These are phyloP conservation scores for Myotis davidii DNA, from an alignment of 2,113 vertebrate genomes.

Conservation along the genomic window DNA sequence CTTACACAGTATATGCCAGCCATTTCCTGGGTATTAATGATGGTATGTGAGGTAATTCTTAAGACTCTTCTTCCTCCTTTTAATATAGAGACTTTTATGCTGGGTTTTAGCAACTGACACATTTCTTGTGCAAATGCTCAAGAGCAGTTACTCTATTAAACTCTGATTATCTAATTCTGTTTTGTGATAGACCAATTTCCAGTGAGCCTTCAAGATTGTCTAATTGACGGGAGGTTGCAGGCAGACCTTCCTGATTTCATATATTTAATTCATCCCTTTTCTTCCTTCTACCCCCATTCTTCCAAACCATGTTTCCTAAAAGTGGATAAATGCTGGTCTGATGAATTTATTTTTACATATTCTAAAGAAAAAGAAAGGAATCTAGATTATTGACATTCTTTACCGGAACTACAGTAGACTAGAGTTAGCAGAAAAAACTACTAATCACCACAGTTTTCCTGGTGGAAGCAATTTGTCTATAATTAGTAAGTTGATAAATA, in stretches of 20 bases:
- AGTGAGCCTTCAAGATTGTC: neutral
- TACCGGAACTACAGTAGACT: slow-evolving; percentile 70
- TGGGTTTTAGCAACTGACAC: neutral
- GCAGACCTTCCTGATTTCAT: slow-evolving; percentile 13
- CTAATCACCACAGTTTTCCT: slow-evolving; percentile 73
- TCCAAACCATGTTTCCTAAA: slow-evolving; percentile 62
- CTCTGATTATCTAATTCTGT: slow-evolving; percentile 31
- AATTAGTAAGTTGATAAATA: slow-evolving; percentile 82
- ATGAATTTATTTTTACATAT: slow-evolving; percentile 76
- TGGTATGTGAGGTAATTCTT: neutral
- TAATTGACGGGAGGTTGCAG: neutral
- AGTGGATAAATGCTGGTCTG: slow-evolving; percentile 74
- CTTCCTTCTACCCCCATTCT: slow-evolving; percentile 21
- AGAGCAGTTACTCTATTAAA: slow-evolving; percentile 10
- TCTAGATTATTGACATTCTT: slow-evolving; percentile 73
- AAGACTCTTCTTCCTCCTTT: neutral
- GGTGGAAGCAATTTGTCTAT: slow-evolving; percentile 79
- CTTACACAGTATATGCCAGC: neutral
- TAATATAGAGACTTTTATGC: slow-evolving; percentile 10
- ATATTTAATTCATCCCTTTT: slow-evolving; percentile 48
- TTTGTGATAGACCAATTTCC: neutral
- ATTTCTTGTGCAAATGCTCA: neutral
- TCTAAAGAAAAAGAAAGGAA: slow-evolving; percentile 57
- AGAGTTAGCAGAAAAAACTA: slow-evolving; percentile 76
- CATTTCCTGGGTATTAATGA: slow-evolving; percentile 26